Evolutionary conservation across 1,140 invertebrate species (phyloP).

Genomic region (Heliconius congener): DNA sequence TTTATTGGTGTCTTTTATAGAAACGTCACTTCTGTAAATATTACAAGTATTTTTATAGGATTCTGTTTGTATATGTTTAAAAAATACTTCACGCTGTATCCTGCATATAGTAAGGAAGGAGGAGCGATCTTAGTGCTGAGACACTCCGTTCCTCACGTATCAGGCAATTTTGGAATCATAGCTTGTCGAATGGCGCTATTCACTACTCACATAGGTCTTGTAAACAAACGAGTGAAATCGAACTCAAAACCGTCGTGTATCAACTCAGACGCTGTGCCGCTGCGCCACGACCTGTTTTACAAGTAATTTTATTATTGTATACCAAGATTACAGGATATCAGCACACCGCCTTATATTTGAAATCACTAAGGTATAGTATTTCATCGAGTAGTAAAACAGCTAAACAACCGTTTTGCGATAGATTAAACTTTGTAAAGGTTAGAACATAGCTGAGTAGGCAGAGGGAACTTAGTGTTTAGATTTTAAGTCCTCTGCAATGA

Average conservation of each 20-base stretch:
- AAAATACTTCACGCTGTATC: background rate
- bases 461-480: background rate
- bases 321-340: too few species aligned
- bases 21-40: constrained; percentile 7
- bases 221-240: too few species aligned
- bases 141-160: too few species aligned
- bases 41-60: background rate
- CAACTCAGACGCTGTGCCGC: too few species aligned
- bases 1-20: constrained; percentile 13
- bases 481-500: background rate
- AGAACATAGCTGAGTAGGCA: background rate
- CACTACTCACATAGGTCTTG: too few species aligned
- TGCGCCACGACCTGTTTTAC: too few species aligned
- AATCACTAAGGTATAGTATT: background rate
- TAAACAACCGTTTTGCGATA: background rate
- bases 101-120: background rate
- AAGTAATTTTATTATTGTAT: too few species aligned
- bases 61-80: background rate
- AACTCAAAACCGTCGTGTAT: too few species aligned
- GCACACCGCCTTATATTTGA: background rate
- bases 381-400: background rate
- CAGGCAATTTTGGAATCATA: too few species aligned
- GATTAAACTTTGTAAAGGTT: background rate
- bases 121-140: too few species aligned
- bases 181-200: too few species aligned